phyloP scores from a whole-genome alignment of 2,113 vertebrate genomes.

The Chaetodon auriga region DNA sequence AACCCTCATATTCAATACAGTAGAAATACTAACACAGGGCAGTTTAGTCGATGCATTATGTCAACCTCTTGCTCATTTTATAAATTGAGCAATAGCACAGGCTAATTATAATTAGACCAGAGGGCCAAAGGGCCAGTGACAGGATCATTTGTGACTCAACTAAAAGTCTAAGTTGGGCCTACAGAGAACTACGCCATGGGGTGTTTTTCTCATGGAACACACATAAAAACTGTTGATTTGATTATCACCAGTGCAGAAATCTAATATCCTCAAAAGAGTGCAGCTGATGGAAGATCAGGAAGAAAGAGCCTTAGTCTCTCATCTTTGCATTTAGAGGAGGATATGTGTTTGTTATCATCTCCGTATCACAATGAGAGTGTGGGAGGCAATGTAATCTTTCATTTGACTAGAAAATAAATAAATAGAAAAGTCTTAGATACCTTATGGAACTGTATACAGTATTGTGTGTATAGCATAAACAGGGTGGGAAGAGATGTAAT shows the following conservation, averaged over 20 bases:
- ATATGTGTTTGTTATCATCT: constrained; percentile 2
- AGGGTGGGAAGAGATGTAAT: background rate
- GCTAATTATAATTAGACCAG: constrained; percentile 38
- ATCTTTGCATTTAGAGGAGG: background rate
- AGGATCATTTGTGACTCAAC: constrained; percentile 46
- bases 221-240: constrained; percentile 20
- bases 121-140: constrained; percentile 44
- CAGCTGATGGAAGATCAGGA: background rate
- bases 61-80: background rate
- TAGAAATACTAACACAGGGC: background rate
- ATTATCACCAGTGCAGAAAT: background rate
- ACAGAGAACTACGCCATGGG: background rate
- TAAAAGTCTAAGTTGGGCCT: constrained; percentile 32
- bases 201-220: background rate
- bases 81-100: constrained; percentile 1
- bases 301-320: background rate
- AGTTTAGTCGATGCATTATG: constrained; percentile 8
- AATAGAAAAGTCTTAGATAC: background rate
- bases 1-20: background rate
- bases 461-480: background rate
- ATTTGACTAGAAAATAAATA: background rate
- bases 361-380: background rate
- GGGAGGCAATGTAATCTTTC: background rate
- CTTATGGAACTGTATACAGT: background rate
- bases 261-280: constrained; percentile 9